Evolutionary conservation across 1,140 invertebrate species (phyloP).

Genomic region (Leptoteleia sp.): DNA sequence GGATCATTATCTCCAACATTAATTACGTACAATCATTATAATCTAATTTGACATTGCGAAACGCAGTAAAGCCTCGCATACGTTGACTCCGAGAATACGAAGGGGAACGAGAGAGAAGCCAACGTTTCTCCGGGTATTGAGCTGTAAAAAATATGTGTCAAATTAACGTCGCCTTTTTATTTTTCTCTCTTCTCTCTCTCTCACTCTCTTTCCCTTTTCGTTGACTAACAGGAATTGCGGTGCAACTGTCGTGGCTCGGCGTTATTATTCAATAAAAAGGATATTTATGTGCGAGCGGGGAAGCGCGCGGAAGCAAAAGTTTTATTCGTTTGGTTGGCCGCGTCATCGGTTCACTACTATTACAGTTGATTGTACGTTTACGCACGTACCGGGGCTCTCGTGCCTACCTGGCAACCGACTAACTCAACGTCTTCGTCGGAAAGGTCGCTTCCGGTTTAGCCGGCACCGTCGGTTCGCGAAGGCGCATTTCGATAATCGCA

Average conservation of each 20-base stretch:
- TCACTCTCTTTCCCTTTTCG: too few species aligned
- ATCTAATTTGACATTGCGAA: too few species aligned
- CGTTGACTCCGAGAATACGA: too few species aligned
- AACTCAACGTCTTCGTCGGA: conserved; percentile 74
- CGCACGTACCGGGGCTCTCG: conserved; percentile 34
- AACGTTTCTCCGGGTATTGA: too few species aligned
- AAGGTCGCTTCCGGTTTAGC: conserved; percentile 72
- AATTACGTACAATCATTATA: too few species aligned
- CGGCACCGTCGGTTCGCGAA: conserved; percentile 26
- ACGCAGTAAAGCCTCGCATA: neutral
- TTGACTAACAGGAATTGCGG: conserved; percentile 27
- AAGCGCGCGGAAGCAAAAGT: conserved; percentile 33
- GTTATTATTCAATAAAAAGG: conserved; percentile 35
- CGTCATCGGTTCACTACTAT: conserved; percentile 48
- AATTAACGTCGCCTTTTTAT: conserved; percentile 9
- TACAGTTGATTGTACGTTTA: conserved; percentile 59
- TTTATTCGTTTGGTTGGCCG: conserved; percentile 31
- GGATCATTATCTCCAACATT: too few species aligned
- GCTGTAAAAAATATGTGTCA: conserved; percentile 5
- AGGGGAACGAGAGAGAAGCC: too few species aligned
- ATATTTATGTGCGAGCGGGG: conserved; percentile 27
- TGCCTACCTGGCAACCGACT: conserved; percentile 60
- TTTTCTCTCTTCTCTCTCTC: too few species aligned
- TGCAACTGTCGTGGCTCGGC: conserved; percentile 22
- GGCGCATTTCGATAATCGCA: conserved; percentile 47